These are phyloP conservation scores for Adelognathus sp. DNA, from an alignment of 2,888 invertebrate genomes.

Conservation along the genomic window DNA sequence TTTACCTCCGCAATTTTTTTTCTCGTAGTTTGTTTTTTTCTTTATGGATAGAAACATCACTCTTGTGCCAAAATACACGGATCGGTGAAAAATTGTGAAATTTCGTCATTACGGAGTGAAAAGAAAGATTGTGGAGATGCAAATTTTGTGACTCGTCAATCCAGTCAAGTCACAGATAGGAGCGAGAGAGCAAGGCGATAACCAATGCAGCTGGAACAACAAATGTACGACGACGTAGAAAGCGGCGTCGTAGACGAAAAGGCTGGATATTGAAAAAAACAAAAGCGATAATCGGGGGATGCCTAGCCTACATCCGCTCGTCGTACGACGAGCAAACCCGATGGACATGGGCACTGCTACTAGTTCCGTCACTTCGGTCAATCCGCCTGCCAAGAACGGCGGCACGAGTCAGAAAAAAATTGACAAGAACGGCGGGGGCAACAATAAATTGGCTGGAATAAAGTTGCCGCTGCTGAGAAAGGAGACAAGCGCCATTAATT, in stretches of 20 bases:
- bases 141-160: neutral
- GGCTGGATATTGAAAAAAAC: conserved; percentile 60
- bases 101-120: neutral
- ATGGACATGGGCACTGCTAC: conserved; percentile 80
- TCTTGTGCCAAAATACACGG: neutral
- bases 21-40: neutral
- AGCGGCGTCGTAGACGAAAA: neutral
- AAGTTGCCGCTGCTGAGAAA: conserved; percentile 76
- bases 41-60: neutral
- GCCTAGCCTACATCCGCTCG: conserved; percentile 81
- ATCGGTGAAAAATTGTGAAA: neutral
- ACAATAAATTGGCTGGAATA: conserved; percentile 72
- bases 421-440: too few species aligned
- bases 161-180: too few species aligned
- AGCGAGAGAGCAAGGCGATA: neutral
- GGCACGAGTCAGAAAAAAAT: conserved; percentile 71
- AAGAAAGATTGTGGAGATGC: neutral
- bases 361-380: conserved; percentile 77
- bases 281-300: conserved; percentile 75
- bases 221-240: neutral
- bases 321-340: conserved; percentile 79
- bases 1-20: neutral
- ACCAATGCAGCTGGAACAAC: neutral
- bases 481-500: conserved; percentile 76
- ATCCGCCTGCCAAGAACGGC: conserved; percentile 68